Conservation (phyloP, 2,888 invertebrate genomes). For the Ditylenchus weischeri region DNA sequence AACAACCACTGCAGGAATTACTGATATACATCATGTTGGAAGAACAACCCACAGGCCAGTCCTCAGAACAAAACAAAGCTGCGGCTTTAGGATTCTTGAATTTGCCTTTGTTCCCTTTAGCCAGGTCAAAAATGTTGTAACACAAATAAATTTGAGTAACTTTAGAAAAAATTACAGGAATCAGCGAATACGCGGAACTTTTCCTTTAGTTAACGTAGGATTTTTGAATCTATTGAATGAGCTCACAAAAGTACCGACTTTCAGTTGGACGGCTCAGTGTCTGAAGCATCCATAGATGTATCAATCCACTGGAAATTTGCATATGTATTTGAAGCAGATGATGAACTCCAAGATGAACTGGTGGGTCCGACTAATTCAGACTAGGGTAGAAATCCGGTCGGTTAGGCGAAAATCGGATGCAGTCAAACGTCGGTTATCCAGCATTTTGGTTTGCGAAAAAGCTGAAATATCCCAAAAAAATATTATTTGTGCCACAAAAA, state of each 20-base stretch:
- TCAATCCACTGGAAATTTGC: constrained; percentile 35
- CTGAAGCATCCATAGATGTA: constrained; percentile 32
- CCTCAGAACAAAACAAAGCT: constrained; percentile 8
- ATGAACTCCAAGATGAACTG: constrained; percentile 20
- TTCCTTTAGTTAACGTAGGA: constrained; percentile 36
- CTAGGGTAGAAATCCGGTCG: no score
- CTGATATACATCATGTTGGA: no score
- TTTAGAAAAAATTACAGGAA: constrained; percentile 21
- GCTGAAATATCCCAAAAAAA: no score
- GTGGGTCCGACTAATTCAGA: not conserved
- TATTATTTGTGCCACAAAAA: no score
- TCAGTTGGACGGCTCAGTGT: constrained; percentile 5
- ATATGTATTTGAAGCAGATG: constrained; percentile 31
- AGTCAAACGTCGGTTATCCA: no score
- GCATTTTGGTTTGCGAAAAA: no score
- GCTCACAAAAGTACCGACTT: not conserved
- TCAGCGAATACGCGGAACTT: constrained; percentile 41
- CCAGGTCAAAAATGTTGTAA: constrained; percentile 2
- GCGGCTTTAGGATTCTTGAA: constrained; percentile 11
- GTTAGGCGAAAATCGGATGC: no score
- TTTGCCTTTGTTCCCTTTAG: constrained; percentile 37
- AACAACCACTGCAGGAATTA: no score
- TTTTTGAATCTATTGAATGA: not conserved
- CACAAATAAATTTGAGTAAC: no score
- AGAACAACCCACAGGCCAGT: not conserved